Evolutionary conservation across 2,797 vertebrate genomes (phyloP), one percentile per base, ranked within the genome.

Genomic region (Schizopygopsis malacanthus): DNA sequence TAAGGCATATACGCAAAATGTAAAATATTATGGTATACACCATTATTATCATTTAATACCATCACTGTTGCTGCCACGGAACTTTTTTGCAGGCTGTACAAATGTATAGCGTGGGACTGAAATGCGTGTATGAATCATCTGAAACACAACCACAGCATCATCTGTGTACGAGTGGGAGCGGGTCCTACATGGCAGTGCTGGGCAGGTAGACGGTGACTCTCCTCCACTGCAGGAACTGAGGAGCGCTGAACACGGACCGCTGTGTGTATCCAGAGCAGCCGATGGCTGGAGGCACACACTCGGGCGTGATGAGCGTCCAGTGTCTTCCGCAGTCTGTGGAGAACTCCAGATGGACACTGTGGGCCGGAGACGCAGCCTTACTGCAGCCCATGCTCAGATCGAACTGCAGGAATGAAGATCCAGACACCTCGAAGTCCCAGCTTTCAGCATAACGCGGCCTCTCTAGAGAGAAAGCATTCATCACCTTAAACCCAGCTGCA

Each of bases 341-440:
- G 88, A 96, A 99, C 91, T 99, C 97, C 86, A 99, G 94, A 39
- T 97, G 96, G 8, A 99, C 92, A 0, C 96, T 92, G 2, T 98
- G 96, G 79, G 96, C 94, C 86, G 95, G 92, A 16, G 97, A 96
- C 16, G 96, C 97, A 50, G 97, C 96, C 88, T 98, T 98, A 92
- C 97, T 98, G 89, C 98, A 99, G 39, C 98, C 98, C 97, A 98
- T 98, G 91, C 95, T 99, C 89, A 99, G 90, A 91, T 99, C 97
- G 90, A 99, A 99, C 92, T 99, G 98, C 87, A 99, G 91, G 92
- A 98, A 99, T 11, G 97, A 98, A 0, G 98, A 98, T 12, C 97
- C 95, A 0, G 97, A 97, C 39, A 99, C 96, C 1, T 99, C 97
- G 50, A 99, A 99, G 88, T 99, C 98, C 98, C 98, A 99, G 90